Conservation (phyloP, 2,797 vertebrate genomes). For the Phylloscopus collybita region DNA sequence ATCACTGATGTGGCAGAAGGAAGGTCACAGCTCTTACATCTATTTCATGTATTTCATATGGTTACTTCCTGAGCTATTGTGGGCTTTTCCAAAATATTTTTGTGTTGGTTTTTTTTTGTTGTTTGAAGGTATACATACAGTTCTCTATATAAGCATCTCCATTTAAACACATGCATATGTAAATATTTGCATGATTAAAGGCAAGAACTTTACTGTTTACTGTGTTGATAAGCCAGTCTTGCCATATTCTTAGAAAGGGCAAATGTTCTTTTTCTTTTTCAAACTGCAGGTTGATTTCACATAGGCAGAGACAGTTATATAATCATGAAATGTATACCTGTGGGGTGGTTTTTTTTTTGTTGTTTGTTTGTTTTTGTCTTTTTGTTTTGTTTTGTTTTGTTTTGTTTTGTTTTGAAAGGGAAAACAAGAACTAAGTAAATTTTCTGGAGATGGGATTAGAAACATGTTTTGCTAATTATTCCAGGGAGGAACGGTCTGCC, state of each 20-base stretch:
- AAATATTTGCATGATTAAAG: not conserved
- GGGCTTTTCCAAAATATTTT: not conserved
- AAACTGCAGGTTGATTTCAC: not conserved
- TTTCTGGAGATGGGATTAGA: not conserved
- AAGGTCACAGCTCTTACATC: not conserved
- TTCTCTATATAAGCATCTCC: not conserved
- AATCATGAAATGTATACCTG: not conserved
- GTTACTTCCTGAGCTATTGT: not conserved
- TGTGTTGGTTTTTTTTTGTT: rapidly evolving
- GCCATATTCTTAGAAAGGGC: not conserved
- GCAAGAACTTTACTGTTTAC: not conserved
- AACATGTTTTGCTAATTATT: not conserved
- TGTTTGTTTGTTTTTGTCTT: too few species aligned
- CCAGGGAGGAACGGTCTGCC: not conserved
- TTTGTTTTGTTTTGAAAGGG: not conserved
- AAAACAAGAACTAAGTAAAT: not conserved
- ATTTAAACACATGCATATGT: not conserved
- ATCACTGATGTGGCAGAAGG: not conserved
- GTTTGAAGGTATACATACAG: not conserved
- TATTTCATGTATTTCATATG: not conserved
- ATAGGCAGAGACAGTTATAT: not conserved
- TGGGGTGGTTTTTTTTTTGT: too few species aligned
- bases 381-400: not conserved
- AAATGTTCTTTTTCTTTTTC: not conserved
- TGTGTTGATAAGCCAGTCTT: not conserved